Evolutionary conservation across 2,113 vertebrate species (phyloP).

Genomic region (Plestiodon gilberti): DNA sequence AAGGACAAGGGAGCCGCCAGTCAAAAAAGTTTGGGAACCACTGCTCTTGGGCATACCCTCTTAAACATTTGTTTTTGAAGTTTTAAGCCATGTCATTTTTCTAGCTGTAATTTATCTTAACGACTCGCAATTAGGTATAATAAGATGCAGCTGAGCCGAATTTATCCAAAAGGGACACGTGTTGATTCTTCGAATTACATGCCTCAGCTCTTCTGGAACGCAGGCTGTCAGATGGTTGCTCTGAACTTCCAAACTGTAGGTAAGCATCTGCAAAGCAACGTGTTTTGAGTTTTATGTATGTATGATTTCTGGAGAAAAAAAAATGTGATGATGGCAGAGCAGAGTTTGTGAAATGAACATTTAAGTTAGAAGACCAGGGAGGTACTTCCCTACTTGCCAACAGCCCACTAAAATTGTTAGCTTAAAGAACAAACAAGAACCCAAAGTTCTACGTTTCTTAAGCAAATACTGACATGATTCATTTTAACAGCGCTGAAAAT

Average conservation of each 20-base stretch:
- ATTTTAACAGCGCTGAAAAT: neutral
- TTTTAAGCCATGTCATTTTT: neutral
- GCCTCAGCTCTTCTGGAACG: constrained; percentile 98
- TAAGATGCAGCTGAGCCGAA: constrained; percentile 95
- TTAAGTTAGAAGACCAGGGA: neutral
- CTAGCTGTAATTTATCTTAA: constrained; percentile 71
- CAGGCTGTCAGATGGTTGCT: constrained; percentile 96
- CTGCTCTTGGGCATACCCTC: too few species aligned
- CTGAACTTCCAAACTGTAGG: constrained; percentile 98
- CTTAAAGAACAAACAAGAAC: neutral
- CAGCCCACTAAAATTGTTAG: neutral
- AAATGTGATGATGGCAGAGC: neutral
- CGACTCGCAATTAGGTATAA: constrained; percentile 86
- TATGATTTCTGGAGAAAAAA: neutral
- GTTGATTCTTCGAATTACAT: constrained; percentile 99
- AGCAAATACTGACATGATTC: neutral
- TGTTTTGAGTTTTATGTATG: neutral
- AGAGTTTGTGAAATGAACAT: neutral
- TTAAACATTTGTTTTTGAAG: neutral
- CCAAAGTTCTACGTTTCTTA: neutral
- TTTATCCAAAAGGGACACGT: constrained; percentile 97
- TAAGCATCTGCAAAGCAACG: constrained; percentile 57
- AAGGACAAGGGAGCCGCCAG: too few species aligned
- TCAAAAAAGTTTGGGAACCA: too few species aligned
- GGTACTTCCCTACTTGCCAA: neutral